Percentiles rank a stretch among this genome's conserved stretches.
These are phyloP conservation scores for Caenorhabditis wallacei DNA, from an alignment of 2,888 invertebrate genomes.

Conservation along the genomic window DNA sequence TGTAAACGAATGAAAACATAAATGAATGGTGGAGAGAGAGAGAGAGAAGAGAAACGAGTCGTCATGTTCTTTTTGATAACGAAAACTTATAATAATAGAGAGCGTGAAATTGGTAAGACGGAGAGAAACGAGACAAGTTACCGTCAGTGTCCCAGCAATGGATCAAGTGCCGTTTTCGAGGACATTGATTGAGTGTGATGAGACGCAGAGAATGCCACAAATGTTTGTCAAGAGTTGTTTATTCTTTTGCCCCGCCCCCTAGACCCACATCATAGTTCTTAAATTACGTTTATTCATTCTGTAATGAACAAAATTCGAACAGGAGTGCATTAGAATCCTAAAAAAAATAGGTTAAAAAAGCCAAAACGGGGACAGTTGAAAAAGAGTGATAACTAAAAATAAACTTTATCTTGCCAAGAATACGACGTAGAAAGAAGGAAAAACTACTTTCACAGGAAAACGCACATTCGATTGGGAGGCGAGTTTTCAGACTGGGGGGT, in stretches of 20 bases:
- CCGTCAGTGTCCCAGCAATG: conserved; percentile 26
- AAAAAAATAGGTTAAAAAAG: conserved; percentile 38
- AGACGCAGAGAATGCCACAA: conserved; percentile 54
- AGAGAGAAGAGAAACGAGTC: conserved; percentile 21
- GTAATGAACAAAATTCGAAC: conserved; percentile 58
- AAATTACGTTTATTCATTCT: conserved; percentile 62
- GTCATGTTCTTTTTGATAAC: conserved; percentile 52
- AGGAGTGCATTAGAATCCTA: conserved; percentile 58
- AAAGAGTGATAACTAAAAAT: conserved; percentile 30
- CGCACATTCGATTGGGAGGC: conserved; percentile 57
- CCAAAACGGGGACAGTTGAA: conserved; percentile 18
- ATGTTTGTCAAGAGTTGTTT: conserved; percentile 56
- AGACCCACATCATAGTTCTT: not conserved
- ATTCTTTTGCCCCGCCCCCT: conserved; percentile 23
- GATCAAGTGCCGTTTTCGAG: conserved; percentile 60
- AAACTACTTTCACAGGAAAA: conserved; percentile 64
- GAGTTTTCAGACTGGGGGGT: conserved; percentile 49
- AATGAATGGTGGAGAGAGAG: conserved; percentile 26
- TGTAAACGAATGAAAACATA: conserved; percentile 26
- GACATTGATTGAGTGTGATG: conserved; percentile 45
- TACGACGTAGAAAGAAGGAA: conserved; percentile 61
- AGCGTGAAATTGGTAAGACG: conserved; percentile 2
- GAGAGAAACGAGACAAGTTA: conserved; percentile 39
- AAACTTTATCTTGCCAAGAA: conserved; percentile 64
- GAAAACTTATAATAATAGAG: conserved; percentile 29